Conservation (phyloP, 1,140 invertebrate species). For the Trachymyrmex septentrionalis region DNA sequence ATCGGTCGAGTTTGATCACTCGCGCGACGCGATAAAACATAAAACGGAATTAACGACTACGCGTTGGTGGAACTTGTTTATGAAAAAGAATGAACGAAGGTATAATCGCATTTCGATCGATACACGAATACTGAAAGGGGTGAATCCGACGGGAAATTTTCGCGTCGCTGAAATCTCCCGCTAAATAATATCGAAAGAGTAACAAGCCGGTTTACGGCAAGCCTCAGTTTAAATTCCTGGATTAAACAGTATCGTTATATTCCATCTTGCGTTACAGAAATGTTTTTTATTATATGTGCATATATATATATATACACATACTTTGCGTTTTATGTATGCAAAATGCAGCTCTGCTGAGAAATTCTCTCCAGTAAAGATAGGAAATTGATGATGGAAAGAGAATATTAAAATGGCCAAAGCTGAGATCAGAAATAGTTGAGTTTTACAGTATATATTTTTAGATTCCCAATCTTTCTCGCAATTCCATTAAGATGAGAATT, state of each 20-base stretch:
- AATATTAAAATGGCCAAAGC: not conserved
- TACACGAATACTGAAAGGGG: not conserved
- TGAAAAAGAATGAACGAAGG: slow-evolving; percentile 33
- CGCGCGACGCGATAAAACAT: slow-evolving; percentile 21
- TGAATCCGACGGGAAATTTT: slow-evolving; percentile 19
- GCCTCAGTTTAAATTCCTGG: not conserved
- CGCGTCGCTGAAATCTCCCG: not conserved
- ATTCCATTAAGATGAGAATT: slow-evolving; percentile 5
- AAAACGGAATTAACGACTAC: slow-evolving; percentile 50
- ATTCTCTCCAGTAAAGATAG: not conserved
- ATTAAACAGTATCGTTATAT: slow-evolving; percentile 17
- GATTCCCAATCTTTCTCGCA: not conserved
- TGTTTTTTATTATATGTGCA: not conserved
- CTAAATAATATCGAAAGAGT: slow-evolving; percentile 11
- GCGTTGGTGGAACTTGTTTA: slow-evolving; percentile 24
- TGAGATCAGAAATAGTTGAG: not conserved
- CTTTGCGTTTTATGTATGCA: not conserved
- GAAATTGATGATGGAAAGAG: not conserved
- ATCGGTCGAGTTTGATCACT: slow-evolving; percentile 42
- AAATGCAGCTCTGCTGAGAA: not conserved
- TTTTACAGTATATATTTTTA: not conserved
- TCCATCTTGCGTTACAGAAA: not conserved
- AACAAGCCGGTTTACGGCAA: not conserved
- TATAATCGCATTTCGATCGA: slow-evolving; percentile 38
- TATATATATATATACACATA: too few species aligned